Evolutionary conservation across 1,140 invertebrate species (phyloP).

Genomic region (Dermatophagoides farinae): DNA sequence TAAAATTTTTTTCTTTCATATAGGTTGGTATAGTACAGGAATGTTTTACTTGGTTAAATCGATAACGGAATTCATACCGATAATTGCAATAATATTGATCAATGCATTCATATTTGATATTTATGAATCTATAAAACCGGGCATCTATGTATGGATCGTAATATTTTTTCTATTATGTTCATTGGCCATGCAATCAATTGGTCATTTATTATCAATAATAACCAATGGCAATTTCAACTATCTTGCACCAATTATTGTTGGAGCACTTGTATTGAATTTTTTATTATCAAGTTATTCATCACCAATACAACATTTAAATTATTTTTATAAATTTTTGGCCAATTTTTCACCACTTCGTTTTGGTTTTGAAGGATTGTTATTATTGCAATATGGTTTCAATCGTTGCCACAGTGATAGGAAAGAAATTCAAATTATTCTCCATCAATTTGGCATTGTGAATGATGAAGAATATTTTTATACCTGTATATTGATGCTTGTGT

Average conservation of each 20-base stretch:
- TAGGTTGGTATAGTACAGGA: neutral
- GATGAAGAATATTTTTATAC: neutral
- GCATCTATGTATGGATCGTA: neutral
- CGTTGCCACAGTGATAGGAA: neutral
- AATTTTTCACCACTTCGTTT: neutral
- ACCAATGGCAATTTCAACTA: neutral
- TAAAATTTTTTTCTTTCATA: no score
- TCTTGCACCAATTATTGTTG: neutral
- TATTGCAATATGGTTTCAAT: neutral
- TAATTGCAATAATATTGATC: neutral
- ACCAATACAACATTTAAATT: neutral
- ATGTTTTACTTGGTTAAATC: neutral
- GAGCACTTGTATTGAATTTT: neutral
- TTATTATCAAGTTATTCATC: neutral
- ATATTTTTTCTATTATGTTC: no score
- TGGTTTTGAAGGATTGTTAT: neutral
- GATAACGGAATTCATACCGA: neutral
- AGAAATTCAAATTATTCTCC: neutral
- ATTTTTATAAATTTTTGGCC: neutral
- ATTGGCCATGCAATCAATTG: neutral
- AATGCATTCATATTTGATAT: neutral
- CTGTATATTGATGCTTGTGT: neutral
- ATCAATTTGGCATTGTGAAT: neutral
- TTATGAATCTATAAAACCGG: no score
- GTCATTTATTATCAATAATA: neutral